Evolutionary conservation across 2,888 invertebrate genomes (phyloP).

Genomic region (Mactromeris polynyma): DNA sequence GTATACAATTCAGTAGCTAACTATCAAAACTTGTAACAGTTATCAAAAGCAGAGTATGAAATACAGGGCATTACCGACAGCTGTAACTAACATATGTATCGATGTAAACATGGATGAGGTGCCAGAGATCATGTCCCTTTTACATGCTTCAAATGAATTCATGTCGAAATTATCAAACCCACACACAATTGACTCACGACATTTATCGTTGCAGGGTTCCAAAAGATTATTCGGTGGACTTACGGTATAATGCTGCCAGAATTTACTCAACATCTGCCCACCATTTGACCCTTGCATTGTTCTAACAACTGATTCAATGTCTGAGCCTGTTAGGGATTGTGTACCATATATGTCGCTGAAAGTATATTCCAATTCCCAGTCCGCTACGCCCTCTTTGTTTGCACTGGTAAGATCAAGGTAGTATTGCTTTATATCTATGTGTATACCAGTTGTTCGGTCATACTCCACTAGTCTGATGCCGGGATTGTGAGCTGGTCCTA

Average conservation of each 20-base stretch:
- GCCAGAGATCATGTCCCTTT: slow-evolving; percentile 30
- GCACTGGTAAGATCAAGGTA: slow-evolving; percentile 93
- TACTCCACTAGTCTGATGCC: slow-evolving; percentile 96
- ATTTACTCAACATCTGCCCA: slow-evolving; percentile 55
- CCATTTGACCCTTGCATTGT: slow-evolving; percentile 53
- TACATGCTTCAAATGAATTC: slow-evolving; percentile 38
- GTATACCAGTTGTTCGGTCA: slow-evolving; percentile 91
- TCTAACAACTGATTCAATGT: slow-evolving; percentile 91
- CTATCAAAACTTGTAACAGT: too few relatives aligned
- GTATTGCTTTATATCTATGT: slow-evolving; percentile 96
- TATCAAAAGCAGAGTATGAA: neutral
- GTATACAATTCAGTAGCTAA: too few relatives aligned
- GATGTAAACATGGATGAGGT: neutral
- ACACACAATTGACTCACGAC: slow-evolving; percentile 63
- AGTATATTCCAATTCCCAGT: slow-evolving; percentile 95
- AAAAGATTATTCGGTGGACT: slow-evolving; percentile 53
- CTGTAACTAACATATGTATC: neutral
- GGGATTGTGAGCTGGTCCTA: slow-evolving; percentile 91
- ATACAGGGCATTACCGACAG: neutral
- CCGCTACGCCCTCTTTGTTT: slow-evolving; percentile 90
- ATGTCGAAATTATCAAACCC: slow-evolving; percentile 62
- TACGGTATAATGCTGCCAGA: slow-evolving; percentile 65
- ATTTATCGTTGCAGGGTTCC: slow-evolving; percentile 61
- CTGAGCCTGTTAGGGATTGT: slow-evolving; percentile 92
- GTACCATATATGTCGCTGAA: slow-evolving; percentile 93